Evolutionary conservation across 2,113 vertebrate species (phyloP).

Genomic region (Dasyprocta punctata): DNA sequence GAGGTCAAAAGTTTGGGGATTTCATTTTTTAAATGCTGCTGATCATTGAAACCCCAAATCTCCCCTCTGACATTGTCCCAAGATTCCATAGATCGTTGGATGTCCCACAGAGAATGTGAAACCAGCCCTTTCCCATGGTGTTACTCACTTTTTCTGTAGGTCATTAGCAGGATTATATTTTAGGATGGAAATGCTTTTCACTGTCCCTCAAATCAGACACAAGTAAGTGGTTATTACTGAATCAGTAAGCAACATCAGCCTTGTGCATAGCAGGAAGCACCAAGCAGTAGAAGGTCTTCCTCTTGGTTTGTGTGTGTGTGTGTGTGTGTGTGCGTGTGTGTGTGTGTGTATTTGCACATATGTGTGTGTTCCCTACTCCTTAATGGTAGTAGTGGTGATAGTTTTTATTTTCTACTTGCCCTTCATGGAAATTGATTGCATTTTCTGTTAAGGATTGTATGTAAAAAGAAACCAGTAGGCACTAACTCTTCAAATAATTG

Average conservation of each 20-base stretch:
- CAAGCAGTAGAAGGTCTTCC: background rate
- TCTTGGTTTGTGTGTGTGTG: background rate
- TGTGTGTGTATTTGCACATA: background rate
- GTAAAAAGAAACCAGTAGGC: background rate
- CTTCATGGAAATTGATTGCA: background rate
- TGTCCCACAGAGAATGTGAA: background rate
- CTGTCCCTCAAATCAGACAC: background rate
- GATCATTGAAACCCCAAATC: background rate
- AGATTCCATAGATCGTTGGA: background rate
- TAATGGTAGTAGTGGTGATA: background rate
- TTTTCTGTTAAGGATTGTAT: background rate
- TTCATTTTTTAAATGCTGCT: background rate
- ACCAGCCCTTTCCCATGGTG: background rate
- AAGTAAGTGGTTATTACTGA: background rate
- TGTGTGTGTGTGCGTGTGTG: background rate
- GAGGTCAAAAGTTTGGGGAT: background rate
- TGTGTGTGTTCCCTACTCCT: background rate
- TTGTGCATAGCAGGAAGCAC: background rate
- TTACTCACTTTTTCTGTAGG: background rate
- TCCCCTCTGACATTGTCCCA: background rate
- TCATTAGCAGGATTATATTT: conserved; percentile 45
- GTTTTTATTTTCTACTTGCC: conserved; percentile 36
- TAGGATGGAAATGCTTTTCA: conserved; percentile 5
- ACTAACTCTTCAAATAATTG: background rate
- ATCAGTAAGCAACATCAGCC: background rate